Base-by-base conservation (phyloP, 2,113 vertebrate species). In the Garra rufa region DNA sequence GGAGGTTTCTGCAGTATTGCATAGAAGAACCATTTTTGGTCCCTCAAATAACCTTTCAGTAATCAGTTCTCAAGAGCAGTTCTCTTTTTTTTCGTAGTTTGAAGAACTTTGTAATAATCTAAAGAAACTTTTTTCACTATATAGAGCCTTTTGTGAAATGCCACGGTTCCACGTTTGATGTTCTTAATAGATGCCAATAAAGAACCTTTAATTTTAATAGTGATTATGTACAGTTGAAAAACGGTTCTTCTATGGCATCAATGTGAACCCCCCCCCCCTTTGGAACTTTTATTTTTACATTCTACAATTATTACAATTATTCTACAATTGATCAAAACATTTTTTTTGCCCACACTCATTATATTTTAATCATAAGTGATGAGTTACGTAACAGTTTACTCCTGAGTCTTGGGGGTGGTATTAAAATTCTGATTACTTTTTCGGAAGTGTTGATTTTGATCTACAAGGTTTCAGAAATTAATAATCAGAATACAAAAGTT, bases 401-500 rank as follows among this genome's bases (percentile, higher is more conserved):
- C 15, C 19, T 9, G 8, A 38, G 63, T 67, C 8, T 67, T 9
- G 14, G 17, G 34, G 15, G 30, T 38, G 65, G 17, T 38, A 67
- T 4, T 67, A 15, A 48, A 73, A n/a, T 73, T n/a, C n/a, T n/a
- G n/a, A n/a, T n/a, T n/a, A n/a, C n/a, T n/a, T n/a, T n/a, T n/a
- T n/a, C n/a, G n/a, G n/a, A n/a, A n/a, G n/a, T n/a, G n/a, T 71
- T 26, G 14, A 28, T 74, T 9, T 24, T 26, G 71, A 74, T 48
- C 5, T 44, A 24, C 41, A 48, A 28, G 0, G 24, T 28, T 48
- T 48, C 44, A 28, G 71, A 48, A 71, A 71, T 71, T 1, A 71
- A 24, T 71, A 71, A 67, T 67, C 24, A 67, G 63, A 67, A 63
- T 63, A 14, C n/a, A n/a, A n/a, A n/a, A n/a, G n/a, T n/a, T n/a